Conservation (phyloP, 2,888 invertebrate genomes). For the Tetropium fuscum region DNA sequence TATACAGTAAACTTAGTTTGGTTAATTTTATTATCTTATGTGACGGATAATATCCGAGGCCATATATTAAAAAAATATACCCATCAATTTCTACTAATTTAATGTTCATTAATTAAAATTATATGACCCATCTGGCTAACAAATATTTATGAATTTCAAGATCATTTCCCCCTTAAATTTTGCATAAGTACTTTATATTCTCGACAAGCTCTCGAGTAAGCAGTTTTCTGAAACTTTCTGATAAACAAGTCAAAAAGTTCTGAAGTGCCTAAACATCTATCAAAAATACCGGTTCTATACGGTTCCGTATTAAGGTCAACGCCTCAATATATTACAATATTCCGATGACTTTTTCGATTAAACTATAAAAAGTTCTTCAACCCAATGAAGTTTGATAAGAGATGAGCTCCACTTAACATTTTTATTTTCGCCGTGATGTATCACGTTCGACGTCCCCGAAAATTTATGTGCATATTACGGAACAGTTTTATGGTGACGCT, state of each 20-base stretch:
- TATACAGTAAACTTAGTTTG: too few species aligned
- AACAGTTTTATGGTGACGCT: too few species aligned
- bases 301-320: background rate
- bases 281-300: background rate
- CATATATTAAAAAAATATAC: too few species aligned
- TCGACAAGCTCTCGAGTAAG: background rate
- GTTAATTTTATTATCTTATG: too few species aligned
- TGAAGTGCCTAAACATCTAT: background rate
- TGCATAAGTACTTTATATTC: too few species aligned
- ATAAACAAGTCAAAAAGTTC: constrained; percentile 8
- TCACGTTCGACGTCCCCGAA: background rate
- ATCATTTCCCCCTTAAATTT: too few species aligned
- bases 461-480: constrained; percentile 1
- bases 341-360: constrained; percentile 13
- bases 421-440: constrained; percentile 10
- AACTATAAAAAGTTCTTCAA: constrained; percentile 1
- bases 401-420: constrained; percentile 10
- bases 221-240: constrained; percentile 5
- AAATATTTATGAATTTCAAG: too few species aligned
- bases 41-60: too few species aligned
- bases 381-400: background rate
- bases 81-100: too few species aligned
- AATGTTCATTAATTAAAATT: too few species aligned
- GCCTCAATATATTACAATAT: constrained; percentile 12
- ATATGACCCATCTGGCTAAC: too few species aligned